Percentiles rank a stretch among this genome's conserved stretches.
phyloP scores from a whole-genome alignment of 2,113 vertebrate species.

The Lagopus leucura region DNA sequence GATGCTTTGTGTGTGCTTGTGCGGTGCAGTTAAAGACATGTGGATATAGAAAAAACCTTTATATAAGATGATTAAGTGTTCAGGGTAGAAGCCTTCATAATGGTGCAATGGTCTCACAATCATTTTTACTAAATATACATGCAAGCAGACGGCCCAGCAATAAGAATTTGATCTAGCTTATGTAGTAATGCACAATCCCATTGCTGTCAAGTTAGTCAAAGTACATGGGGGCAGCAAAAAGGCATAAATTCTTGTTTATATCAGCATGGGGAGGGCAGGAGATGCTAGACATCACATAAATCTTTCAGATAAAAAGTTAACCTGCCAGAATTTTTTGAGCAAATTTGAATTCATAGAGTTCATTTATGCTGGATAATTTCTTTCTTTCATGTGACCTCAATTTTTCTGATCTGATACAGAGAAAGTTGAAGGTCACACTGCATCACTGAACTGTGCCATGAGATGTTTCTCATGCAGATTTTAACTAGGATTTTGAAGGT shows the following conservation, averaged over 20 bases:
- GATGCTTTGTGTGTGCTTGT: background rate
- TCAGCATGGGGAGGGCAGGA: background rate
- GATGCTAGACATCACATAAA: background rate
- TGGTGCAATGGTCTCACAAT: background rate
- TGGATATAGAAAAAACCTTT: background rate
- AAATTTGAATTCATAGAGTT: background rate
- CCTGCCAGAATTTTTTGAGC: background rate
- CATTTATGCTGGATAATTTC: background rate
- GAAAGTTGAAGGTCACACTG: background rate
- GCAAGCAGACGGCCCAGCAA: background rate
- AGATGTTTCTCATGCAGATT: background rate
- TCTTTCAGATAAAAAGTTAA: background rate
- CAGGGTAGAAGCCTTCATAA: background rate
- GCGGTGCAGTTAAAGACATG: background rate
- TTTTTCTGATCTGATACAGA: background rate
- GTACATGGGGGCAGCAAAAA: background rate
- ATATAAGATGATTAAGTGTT: background rate
- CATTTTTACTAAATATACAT: background rate
- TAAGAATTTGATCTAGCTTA: background rate
- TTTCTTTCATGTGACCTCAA: background rate
- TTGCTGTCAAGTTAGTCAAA: background rate
- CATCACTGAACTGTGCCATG: background rate
- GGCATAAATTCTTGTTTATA: background rate
- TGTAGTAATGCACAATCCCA: background rate
- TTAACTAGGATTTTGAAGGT: background rate